These are phyloP conservation scores for Poeciliopsis prolifica DNA, from an alignment of 2,113 vertebrate genomes.

Conservation along the genomic window DNA sequence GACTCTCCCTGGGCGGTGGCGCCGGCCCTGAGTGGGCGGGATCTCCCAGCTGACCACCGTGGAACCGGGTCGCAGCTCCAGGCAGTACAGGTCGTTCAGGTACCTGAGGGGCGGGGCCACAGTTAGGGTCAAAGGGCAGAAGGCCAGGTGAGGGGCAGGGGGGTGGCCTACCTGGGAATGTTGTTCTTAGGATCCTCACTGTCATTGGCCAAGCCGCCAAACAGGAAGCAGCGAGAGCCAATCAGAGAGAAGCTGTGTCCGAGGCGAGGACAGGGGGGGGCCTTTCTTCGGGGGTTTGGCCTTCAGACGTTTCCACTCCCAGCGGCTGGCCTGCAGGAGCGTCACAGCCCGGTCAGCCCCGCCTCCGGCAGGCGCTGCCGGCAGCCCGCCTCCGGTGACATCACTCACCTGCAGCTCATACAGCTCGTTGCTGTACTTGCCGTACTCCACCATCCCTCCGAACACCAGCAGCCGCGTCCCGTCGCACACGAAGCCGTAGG, in stretches of 20 bases:
- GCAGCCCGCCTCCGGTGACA: too few species aligned
- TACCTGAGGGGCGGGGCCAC: slow-evolving; percentile 75
- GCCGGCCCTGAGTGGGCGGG: slow-evolving; percentile 91
- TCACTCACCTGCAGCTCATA: slow-evolving; percentile 88
- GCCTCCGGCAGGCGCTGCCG: background rate
- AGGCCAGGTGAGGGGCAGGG: too few species aligned
- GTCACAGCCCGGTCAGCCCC: background rate
- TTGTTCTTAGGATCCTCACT: slow-evolving; percentile 95
- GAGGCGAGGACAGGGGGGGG: slow-evolving; percentile 89
- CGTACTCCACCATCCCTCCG: slow-evolving; percentile 95
- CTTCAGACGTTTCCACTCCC: slow-evolving; percentile 95
- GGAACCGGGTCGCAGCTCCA: slow-evolving; percentile 89
- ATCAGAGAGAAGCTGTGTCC: slow-evolving; percentile 94
- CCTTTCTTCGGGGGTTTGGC: slow-evolving; percentile 93
- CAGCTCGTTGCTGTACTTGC: slow-evolving; percentile 94
- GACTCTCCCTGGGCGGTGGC: slow-evolving; percentile 90
- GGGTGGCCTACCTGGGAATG: slow-evolving; percentile 85
- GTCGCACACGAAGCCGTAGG: slow-evolving; percentile 92
- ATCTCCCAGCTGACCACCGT: slow-evolving; percentile 91
- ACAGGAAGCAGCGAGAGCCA: slow-evolving; percentile 93
- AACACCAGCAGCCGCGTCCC: slow-evolving; percentile 90
- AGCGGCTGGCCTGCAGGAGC: slow-evolving; percentile 86
- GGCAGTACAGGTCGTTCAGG: slow-evolving; percentile 90
- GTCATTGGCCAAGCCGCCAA: slow-evolving; percentile 92
- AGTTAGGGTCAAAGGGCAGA: background rate